These are phyloP conservation scores for Zonotrichia albicollis DNA, from an alignment of 2,797 vertebrate species.

Conservation along the genomic window DNA sequence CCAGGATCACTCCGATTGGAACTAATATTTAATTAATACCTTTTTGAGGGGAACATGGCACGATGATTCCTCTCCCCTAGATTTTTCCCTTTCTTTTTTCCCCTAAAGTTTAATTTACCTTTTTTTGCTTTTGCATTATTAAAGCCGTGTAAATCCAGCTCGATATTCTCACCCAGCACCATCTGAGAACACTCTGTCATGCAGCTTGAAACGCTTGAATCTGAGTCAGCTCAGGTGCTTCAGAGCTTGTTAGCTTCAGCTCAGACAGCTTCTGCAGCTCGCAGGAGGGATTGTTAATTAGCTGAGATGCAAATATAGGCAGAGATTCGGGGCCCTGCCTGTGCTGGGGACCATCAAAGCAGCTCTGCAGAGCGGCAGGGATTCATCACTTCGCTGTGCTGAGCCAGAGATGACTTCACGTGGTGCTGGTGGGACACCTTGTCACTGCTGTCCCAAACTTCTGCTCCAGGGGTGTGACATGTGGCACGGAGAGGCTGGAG, in stretches of 20 bases:
- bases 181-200: background rate
- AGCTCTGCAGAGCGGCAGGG: background rate
- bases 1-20: background rate
- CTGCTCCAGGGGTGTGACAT: background rate
- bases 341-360: background rate
- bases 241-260: background rate
- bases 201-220: background rate
- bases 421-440: background rate
- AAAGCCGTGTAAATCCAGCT: background rate
- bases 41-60: background rate
- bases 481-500: background rate
- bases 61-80: background rate
- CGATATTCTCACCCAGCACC: background rate
- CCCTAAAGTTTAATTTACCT: background rate
- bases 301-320: background rate
- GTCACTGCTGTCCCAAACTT: background rate
- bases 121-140: slow-evolving; percentile 12
- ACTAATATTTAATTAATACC: slow-evolving; percentile 8
- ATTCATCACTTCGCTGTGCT: background rate
- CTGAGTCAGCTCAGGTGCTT: background rate
- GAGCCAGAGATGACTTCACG: background rate
- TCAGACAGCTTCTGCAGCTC: background rate
- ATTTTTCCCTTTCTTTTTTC: background rate
- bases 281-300: background rate
- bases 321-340: background rate